Conservation (phyloP, 2,113 vertebrate species). For the Caranx melampygus region DNA sequence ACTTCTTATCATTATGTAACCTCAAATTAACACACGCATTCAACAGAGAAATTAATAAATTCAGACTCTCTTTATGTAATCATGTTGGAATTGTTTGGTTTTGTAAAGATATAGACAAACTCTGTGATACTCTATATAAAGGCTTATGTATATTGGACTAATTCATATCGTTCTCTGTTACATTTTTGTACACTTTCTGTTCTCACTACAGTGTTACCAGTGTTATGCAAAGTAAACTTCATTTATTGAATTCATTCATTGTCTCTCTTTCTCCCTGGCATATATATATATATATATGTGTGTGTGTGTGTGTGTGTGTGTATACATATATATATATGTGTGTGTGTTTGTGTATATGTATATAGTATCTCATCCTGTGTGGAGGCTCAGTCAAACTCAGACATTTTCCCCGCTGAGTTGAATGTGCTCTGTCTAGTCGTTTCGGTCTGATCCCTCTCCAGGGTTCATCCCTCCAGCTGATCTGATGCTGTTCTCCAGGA, state of each 20-base stretch:
- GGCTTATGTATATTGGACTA: not conserved
- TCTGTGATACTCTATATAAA: not conserved
- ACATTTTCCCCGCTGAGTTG: constrained; percentile 15
- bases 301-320: too few relatives aligned
- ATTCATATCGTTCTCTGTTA: not conserved
- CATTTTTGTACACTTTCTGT: not conserved
- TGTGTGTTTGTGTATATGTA: too few relatives aligned
- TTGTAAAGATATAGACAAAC: not conserved
- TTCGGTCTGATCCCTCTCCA: constrained; percentile 58
- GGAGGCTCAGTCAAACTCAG: constrained; percentile 39
- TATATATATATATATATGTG: not conserved
- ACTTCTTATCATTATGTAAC: not conserved
- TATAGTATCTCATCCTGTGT: constrained; percentile 13
- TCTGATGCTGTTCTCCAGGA: constrained; percentile 39
- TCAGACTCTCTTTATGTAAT: not conserved
- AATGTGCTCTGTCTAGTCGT: constrained; percentile 42
- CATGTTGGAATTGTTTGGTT: not conserved
- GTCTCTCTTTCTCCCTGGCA: not conserved
- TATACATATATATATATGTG: not conserved
- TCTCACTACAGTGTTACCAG: not conserved
- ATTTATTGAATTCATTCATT: constrained; percentile 1
- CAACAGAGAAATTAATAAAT: not conserved
- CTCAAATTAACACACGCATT: not conserved
- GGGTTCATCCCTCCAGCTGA: constrained; percentile 47
- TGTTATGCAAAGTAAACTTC: constrained; percentile 37